phyloP scores from a whole-genome alignment of 2,888 invertebrate species.

The Heliconius charithonia region DNA sequence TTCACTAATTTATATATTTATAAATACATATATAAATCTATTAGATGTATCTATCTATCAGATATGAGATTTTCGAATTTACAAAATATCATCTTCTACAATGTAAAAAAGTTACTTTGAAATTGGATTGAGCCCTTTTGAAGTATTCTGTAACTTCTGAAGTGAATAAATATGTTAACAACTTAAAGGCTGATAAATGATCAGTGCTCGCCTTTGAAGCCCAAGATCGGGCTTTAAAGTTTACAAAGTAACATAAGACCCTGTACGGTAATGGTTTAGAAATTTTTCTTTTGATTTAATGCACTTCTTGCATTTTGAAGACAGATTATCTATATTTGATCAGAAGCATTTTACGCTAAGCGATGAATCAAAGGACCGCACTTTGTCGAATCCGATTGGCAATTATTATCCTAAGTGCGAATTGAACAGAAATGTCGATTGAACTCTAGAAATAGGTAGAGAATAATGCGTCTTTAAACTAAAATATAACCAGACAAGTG shows the following conservation, averaged over 20 bases:
- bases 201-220: slow-evolving; percentile 4
- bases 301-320: background rate
- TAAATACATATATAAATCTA: background rate
- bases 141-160: slow-evolving; percentile 16
- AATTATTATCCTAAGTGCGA: too few relatives aligned
- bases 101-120: background rate
- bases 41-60: too few relatives aligned
- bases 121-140: background rate
- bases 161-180: slow-evolving; percentile 17
- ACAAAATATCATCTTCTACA: background rate
- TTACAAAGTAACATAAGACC: background rate
- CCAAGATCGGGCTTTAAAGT: background rate
- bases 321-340: background rate
- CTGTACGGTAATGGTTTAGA: background rate
- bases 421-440: too few relatives aligned
- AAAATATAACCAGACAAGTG: too few relatives aligned
- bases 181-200: slow-evolving; percentile 23
- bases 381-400: too few relatives aligned
- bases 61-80: background rate
- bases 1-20: background rate
- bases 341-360: too few relatives aligned
- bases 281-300: background rate
- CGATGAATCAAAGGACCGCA: too few relatives aligned
- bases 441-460: too few relatives aligned
- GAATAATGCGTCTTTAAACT: too few relatives aligned